Percentiles rank a stretch among this genome's conserved stretches.
phyloP scores from a whole-genome alignment of 2,113 vertebrate genomes.

The Poeciliopsis retropinna region DNA sequence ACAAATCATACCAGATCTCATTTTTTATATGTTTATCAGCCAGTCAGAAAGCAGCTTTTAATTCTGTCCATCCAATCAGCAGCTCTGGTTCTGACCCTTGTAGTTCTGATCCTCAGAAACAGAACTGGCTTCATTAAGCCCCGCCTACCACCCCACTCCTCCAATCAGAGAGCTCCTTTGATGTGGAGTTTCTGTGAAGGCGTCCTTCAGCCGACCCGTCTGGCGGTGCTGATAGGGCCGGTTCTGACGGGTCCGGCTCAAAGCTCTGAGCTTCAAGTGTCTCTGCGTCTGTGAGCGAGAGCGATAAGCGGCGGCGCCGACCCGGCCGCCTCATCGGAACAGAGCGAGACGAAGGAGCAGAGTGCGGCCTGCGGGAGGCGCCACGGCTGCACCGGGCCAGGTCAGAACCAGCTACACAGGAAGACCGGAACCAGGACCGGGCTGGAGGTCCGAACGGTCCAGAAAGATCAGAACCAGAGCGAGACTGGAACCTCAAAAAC shows the following conservation, averaged over 20 bases:
- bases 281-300: background rate
- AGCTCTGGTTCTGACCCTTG: too few relatives aligned
- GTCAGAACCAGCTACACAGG: background rate
- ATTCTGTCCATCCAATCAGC: background rate
- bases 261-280: background rate
- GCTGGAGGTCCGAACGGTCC: background rate
- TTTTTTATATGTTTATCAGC: background rate
- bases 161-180: conserved; percentile 8
- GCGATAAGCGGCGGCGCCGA: background rate
- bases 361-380: background rate
- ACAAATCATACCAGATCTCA: background rate
- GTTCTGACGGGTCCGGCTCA: background rate
- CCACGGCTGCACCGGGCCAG: background rate
- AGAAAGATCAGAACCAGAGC: background rate
- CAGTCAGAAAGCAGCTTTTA: background rate
- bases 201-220: background rate
- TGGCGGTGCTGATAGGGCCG: conserved; percentile 4
- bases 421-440: background rate
- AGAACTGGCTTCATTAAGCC: background rate
- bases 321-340: background rate
- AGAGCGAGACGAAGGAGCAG: background rate
- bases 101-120: background rate
- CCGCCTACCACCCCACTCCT: background rate
- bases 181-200: background rate
- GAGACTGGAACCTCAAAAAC: background rate